Evolutionary conservation across 2,113 vertebrate genomes (phyloP).

Genomic region (Macquaria australasica): DNA sequence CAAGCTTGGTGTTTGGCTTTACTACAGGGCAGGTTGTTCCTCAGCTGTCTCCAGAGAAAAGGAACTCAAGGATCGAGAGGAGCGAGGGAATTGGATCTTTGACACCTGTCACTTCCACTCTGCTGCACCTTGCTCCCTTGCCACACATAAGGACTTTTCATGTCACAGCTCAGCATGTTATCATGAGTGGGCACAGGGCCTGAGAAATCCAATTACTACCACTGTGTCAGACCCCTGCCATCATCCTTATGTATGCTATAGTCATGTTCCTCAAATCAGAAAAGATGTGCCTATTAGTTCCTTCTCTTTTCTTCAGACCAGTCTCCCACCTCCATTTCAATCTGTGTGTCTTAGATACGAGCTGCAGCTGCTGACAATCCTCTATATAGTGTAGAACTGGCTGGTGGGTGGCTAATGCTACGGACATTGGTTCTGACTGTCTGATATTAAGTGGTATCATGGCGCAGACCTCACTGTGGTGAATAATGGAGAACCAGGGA

Average conservation of each 20-base stretch:
- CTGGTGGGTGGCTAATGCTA: slow-evolving; percentile 72
- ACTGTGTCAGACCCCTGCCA: slow-evolving; percentile 71
- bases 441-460: slow-evolving; percentile 72
- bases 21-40: slow-evolving; percentile 64
- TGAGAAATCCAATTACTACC: slow-evolving; percentile 83
- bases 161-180: slow-evolving; percentile 82
- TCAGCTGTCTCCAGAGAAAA: slow-evolving; percentile 59
- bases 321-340: slow-evolving; percentile 64
- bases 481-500: slow-evolving; percentile 68
- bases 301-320: slow-evolving; percentile 62
- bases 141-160: slow-evolving; percentile 83
- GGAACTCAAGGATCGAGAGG: slow-evolving; percentile 63
- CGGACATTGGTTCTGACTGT: slow-evolving; percentile 66
- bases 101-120: slow-evolving; percentile 82
- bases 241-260: slow-evolving; percentile 72
- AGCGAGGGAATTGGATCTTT: slow-evolving; percentile 77
- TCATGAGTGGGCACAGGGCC: slow-evolving; percentile 77
- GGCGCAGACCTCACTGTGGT: slow-evolving; percentile 60
- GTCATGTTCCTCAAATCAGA: slow-evolving; percentile 76
- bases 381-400: slow-evolving; percentile 29
- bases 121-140: slow-evolving; percentile 76
- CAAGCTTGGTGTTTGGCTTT: slow-evolving; percentile 63
- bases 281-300: slow-evolving; percentile 77
- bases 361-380: slow-evolving; percentile 53
- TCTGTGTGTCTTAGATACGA: slow-evolving; percentile 62